phyloP scores from a whole-genome alignment of 2,113 vertebrate genomes.

The Paramormyrops kingsleyae region DNA sequence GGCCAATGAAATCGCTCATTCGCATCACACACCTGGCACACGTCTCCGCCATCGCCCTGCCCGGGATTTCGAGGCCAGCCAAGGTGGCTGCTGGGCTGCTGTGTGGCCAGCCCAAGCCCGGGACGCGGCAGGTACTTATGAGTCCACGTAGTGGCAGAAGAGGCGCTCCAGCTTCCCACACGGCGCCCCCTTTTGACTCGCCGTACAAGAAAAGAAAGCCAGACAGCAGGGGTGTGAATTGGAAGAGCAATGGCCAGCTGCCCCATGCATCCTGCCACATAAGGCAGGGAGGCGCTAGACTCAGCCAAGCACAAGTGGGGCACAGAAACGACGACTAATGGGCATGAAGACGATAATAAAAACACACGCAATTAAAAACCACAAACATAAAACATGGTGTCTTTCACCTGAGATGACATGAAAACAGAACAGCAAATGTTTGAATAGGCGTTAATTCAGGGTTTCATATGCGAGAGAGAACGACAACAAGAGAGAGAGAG shows the following conservation, averaged over 20 bases:
- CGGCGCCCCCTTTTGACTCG: background rate
- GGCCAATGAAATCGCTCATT: background rate
- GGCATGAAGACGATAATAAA: background rate
- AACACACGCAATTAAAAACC: background rate
- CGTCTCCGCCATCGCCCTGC: background rate
- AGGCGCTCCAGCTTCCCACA: background rate
- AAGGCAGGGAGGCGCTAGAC: background rate
- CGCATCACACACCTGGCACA: background rate
- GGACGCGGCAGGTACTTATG: background rate
- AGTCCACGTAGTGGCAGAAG: background rate
- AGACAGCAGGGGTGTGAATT: constrained; percentile 1
- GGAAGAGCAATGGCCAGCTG: background rate
- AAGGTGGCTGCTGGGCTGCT: background rate
- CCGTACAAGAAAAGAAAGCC: background rate
- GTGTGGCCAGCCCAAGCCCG: background rate
- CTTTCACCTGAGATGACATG: background rate
- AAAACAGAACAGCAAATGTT: background rate
- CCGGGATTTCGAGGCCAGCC: background rate
- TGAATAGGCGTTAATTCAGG: background rate
- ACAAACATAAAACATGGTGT: background rate
- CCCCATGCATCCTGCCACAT: background rate
- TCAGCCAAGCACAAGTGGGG: background rate
- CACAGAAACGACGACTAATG: background rate
- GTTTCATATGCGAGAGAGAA: background rate
- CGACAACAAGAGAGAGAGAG: background rate